Percentiles rank a stretch among this genome's conserved stretches.
phyloP scores from a whole-genome alignment of 2,888 invertebrate genomes.

The Cantharis nigra region DNA sequence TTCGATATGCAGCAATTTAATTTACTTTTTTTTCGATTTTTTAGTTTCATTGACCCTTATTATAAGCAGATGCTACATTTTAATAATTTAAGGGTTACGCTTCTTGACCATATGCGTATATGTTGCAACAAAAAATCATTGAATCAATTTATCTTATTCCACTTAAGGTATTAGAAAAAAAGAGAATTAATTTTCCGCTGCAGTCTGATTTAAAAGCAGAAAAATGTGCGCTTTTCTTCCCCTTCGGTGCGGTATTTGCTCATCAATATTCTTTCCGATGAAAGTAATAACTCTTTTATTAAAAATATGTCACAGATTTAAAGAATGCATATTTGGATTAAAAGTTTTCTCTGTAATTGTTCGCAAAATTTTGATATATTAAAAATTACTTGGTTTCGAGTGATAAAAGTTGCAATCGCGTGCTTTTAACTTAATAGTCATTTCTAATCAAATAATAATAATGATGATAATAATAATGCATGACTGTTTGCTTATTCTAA shows the following conservation, averaged over 20 bases:
- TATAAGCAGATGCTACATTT: constrained; percentile 24
- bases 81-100: constrained; percentile 28
- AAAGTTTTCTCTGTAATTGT: constrained; percentile 36
- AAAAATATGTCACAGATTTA: constrained; percentile 38
- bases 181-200: background rate
- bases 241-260: constrained; percentile 10
- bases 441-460: background rate
- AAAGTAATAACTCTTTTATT: constrained; percentile 38
- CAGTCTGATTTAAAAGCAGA: background rate
- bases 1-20: constrained; percentile 33
- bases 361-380: constrained; percentile 23
- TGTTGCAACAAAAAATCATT: background rate
- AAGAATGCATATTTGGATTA: constrained; percentile 37
- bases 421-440: background rate
- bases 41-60: constrained; percentile 15
- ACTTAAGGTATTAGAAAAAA: background rate
- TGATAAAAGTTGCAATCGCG: background rate
- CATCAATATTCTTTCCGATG: constrained; percentile 31
- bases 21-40: constrained; percentile 22
- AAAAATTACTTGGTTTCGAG: background rate
- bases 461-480: background rate
- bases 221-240: constrained; percentile 6
- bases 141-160: constrained; percentile 9
- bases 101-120: constrained; percentile 25
- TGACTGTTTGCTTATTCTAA: background rate